A percentile compares a stretch with the other conserved stretches of the same genome.
Conservation (phyloP, 1,140 invertebrate genomes). For the Globodera rostochiensis region DNA sequence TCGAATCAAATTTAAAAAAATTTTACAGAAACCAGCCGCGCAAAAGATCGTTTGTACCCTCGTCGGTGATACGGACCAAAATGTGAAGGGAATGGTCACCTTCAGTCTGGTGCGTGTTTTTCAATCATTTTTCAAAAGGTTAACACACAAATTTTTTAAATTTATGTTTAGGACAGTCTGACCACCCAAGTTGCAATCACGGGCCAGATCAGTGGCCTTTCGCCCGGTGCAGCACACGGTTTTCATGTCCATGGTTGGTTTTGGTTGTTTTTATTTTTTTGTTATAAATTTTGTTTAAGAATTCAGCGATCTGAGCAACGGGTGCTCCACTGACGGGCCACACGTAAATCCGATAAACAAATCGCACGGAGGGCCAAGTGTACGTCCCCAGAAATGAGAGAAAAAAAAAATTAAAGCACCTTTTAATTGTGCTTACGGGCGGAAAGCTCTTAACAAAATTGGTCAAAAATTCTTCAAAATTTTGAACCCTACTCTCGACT, state of each 20-base stretch:
- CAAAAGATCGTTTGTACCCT: background rate
- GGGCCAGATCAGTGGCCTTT: conserved; percentile 76
- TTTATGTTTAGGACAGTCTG: conserved; percentile 40
- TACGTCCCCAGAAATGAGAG: background rate
- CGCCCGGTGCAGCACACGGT: conserved; percentile 78
- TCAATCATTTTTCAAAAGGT: too few species aligned
- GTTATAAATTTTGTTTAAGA: background rate
- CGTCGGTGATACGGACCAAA: background rate
- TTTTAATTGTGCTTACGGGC: too few species aligned
- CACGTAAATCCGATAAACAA: conserved; percentile 89
- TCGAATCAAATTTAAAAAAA: too few species aligned
- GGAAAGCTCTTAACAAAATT: too few species aligned
- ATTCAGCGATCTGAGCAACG: conserved; percentile 87
- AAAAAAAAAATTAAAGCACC: too few species aligned
- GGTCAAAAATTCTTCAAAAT: too few species aligned
- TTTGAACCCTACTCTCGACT: too few species aligned
- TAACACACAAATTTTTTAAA: too few species aligned
- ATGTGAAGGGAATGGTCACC: background rate
- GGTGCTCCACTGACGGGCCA: conserved; percentile 88
- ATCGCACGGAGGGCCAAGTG: conserved; percentile 77
- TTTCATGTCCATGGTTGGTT: conserved; percentile 82
- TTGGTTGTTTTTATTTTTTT: background rate
- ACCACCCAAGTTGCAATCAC: conserved; percentile 66
- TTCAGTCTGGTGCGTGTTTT: background rate
- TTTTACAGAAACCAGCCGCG: too few species aligned